Evolutionary conservation across 30 jellyfish, hydroid and myxozoan genomes (phyloP).

Genomic region (Clytia hemisphaerica): DNA sequence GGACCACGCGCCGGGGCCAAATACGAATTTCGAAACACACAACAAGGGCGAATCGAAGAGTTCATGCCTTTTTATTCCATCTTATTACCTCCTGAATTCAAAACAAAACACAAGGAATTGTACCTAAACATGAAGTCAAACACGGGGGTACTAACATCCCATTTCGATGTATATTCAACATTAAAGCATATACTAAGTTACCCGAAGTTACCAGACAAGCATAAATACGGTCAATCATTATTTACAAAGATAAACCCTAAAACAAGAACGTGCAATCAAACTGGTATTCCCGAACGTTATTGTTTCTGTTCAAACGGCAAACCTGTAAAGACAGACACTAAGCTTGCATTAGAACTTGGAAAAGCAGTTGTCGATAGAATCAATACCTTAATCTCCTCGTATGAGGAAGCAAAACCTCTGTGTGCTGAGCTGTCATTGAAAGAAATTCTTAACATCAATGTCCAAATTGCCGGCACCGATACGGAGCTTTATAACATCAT

Average conservation of each 20-base stretch:
- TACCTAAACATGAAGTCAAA: slow-evolving; percentile 35
- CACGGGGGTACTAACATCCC: slow-evolving; percentile 50
- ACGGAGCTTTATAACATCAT: no score
- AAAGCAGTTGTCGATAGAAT: no score
- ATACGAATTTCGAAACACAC: slow-evolving; percentile 36
- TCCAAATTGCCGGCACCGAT: no score
- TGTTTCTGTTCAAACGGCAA: slow-evolving; percentile 77
- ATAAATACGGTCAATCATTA: slow-evolving; percentile 45
- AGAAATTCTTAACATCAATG: no score
- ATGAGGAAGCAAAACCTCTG: no score
- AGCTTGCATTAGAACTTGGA: no score
- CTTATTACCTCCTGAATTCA: slow-evolving; percentile 45
- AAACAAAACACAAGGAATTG: slow-evolving; percentile 23
- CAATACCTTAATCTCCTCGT: no score
- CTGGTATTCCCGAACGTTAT: slow-evolving; percentile 72
- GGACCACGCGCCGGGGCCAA: slow-evolving; percentile 67
- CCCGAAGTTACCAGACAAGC: slow-evolving; percentile 24
- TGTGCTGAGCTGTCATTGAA: no score
- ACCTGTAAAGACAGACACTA: no score
- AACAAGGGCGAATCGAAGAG: slow-evolving; percentile 74
- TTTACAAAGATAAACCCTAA: slow-evolving; percentile 37
- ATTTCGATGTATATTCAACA: slow-evolving; percentile 73
- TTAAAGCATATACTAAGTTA: slow-evolving; percentile 31
- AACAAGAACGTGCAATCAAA: slow-evolving; percentile 39
- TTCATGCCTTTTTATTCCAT: slow-evolving; percentile 71